A percentile compares a stretch with the other conserved stretches of the same genome.
phyloP scores from a whole-genome alignment of 2,797 vertebrate species.

The Pipistrellus nathusii region DNA sequence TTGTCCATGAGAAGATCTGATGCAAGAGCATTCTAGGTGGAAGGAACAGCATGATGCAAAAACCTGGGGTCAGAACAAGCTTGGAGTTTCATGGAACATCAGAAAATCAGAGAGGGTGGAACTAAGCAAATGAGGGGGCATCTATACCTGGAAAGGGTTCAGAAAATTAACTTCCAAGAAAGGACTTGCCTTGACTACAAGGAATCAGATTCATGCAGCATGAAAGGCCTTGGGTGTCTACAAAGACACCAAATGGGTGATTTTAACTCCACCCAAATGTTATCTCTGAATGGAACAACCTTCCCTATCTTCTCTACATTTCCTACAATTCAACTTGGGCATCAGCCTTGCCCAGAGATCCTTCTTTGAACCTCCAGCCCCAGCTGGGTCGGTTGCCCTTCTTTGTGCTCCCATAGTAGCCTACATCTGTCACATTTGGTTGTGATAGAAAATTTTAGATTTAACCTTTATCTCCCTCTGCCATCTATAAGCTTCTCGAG shows the following conservation, averaged over 20 bases:
- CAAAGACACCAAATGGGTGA: not conserved
- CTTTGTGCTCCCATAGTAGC: not conserved
- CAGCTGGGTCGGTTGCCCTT: not conserved
- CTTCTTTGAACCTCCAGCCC: no score
- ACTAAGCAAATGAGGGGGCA: not conserved
- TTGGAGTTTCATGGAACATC: not conserved
- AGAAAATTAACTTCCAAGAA: not conserved
- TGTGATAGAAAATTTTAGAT: not conserved
- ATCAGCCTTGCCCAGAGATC: not conserved
- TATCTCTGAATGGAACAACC: not conserved
- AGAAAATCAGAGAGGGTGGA: not conserved
- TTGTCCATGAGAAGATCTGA: not conserved
- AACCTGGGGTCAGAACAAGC: not conserved
- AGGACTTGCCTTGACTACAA: not conserved
- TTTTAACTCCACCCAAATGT: not conserved
- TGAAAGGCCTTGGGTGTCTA: not conserved
- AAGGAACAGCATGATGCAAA: not conserved
- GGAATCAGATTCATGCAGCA: not conserved
- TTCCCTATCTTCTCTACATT: not conserved
- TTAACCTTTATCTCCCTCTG: not conserved
- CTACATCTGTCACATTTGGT: not conserved
- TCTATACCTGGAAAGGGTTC: not conserved
- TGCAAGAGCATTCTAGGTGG: not conserved
- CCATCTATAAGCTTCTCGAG: not conserved
- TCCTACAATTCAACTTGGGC: not conserved